Conservation (phyloP, 2,113 vertebrate species). For the Notechis scutatus region DNA sequence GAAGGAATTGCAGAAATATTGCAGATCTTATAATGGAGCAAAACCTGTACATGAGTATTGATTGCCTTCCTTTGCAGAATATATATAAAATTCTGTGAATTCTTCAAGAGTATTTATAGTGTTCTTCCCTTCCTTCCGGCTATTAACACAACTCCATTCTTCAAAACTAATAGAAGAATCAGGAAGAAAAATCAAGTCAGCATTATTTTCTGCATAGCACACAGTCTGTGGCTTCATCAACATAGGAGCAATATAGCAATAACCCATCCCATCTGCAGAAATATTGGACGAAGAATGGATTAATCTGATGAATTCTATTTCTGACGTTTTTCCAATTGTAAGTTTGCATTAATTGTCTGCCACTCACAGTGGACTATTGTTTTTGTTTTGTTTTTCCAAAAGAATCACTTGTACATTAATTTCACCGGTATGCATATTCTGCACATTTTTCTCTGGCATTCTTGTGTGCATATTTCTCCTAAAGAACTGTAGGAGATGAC, state of each 20-base stretch:
- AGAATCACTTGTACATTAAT: background rate
- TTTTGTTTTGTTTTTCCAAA: background rate
- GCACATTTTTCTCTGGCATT: background rate
- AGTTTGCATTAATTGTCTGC: background rate
- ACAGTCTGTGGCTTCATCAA: background rate
- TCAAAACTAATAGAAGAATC: background rate
- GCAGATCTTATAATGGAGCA: background rate
- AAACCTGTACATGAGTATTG: constrained; percentile 1
- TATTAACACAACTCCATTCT: background rate
- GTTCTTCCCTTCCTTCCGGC: background rate
- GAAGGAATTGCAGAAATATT: background rate
- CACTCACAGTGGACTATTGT: background rate
- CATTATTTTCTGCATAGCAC: background rate
- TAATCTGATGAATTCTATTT: background rate
- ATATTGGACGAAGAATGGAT: background rate
- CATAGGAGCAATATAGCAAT: background rate
- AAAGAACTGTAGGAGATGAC: background rate
- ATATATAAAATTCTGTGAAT: background rate
- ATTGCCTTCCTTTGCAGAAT: background rate
- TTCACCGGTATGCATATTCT: background rate
- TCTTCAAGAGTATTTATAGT: background rate
- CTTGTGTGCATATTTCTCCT: background rate
- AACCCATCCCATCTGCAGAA: background rate
- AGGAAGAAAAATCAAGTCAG: background rate
- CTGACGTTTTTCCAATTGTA: background rate